Base-by-base conservation (phyloP, 2,888 invertebrate species). In the Sinohyriopsis cumingii region DNA sequence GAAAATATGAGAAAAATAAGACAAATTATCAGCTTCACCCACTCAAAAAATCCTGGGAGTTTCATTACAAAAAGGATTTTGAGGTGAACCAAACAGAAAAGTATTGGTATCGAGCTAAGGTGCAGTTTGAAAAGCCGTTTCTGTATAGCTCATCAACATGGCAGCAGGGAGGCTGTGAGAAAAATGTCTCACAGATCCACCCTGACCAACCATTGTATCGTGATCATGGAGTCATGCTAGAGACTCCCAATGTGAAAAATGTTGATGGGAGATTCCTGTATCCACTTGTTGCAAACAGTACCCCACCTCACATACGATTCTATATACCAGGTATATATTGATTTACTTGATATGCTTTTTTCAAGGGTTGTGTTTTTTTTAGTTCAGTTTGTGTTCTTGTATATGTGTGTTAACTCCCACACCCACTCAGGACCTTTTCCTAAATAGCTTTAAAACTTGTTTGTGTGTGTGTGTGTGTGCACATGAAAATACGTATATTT, bases 41-140 rank as follows among this genome's bases (percentile, higher is more conserved):
- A 20, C 64, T 86, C 55, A 86, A 86, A 63, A 25, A 76, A 55
- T 71, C 77, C 0, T 67, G 71, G 19, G 79, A 82, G 33, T 82
- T 84, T 59, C 69, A 78, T 60, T 73, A 72, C 12, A 72, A 56
- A 22, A 71, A 72, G 59, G 71, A 69, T 24, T 78, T 78, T 54
- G 68, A 72, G 20, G 63, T 76, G 7, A 67, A 60, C 20, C 63
- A 66, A 24, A 63, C 59, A 24, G 64, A 60, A 4, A 69, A 59
- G 25, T 75, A 70, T 55, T 55, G 69, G 22, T 81, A 76, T 65
- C 74, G 75, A 20, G 82, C 84, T 9, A 79, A 75, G 24, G 79
- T 85, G 24, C 86, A 89, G 82, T 86, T 88, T 68, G 83, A 82
- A 65, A 71, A 75, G 6, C 89, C 89, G 7, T 89, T 89, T 78